phyloP scores from a whole-genome alignment of 2,888 invertebrate species.

The Eumerus sabulonum region DNA sequence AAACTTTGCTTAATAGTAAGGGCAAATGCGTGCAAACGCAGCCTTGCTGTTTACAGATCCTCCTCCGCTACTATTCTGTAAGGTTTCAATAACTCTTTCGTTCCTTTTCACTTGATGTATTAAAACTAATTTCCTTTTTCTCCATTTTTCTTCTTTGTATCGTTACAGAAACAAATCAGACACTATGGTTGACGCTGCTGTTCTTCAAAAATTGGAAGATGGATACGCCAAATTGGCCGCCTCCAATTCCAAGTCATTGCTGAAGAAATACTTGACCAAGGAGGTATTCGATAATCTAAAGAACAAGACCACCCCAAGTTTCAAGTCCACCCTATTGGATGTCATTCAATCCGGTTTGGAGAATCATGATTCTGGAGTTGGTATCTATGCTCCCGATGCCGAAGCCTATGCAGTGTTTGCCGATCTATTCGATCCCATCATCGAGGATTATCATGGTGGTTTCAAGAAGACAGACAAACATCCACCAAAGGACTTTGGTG shows the following conservation, averaged over 20 bases:
- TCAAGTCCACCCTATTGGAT: constrained; percentile 95
- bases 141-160: neutral
- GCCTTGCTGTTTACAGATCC: too few species aligned
- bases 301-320: constrained; percentile 92
- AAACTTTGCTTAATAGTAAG: too few species aligned
- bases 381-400: constrained; percentile 98
- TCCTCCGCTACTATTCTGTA: too few species aligned
- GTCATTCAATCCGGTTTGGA: constrained; percentile 98
- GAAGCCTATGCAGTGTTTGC: constrained; percentile 95
- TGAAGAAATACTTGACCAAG: constrained; percentile 96
- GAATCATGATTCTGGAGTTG: constrained; percentile 97
- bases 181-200: constrained; percentile 95
- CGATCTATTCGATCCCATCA: constrained; percentile 97
- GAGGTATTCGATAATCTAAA: constrained; percentile 95
- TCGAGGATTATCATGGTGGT: constrained; percentile 97
- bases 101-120: too few species aligned
- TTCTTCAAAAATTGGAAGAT: constrained; percentile 93
- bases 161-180: constrained; percentile 85
- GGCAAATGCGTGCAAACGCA: too few species aligned
- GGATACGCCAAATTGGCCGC: constrained; percentile 92
- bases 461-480: constrained; percentile 97
- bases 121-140: too few species aligned
- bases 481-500: constrained; percentile 96
- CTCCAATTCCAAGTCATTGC: constrained; percentile 95
- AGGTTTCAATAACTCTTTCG: too few species aligned